Percentiles rank a stretch among this genome's conserved stretches.
These are phyloP conservation scores for Redunca redunca DNA, from an alignment of 2,113 vertebrate genomes.

Conservation along the genomic window DNA sequence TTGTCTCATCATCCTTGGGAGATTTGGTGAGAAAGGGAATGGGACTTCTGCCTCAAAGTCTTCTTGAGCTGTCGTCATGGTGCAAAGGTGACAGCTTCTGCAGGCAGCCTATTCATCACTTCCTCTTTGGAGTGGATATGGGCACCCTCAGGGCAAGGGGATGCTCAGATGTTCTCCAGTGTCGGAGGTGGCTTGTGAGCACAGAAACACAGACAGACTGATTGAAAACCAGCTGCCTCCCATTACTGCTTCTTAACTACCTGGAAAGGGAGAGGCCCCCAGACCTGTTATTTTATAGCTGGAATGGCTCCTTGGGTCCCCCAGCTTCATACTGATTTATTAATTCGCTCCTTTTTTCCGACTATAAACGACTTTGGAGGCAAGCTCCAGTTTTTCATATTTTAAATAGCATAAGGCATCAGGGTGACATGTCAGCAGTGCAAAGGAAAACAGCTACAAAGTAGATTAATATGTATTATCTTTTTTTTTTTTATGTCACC, in stretches of 20 bases:
- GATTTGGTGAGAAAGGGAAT: background rate
- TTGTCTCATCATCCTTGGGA: background rate
- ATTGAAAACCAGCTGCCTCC: background rate
- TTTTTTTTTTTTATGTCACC: background rate
- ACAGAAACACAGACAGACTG: background rate
- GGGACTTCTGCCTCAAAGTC: constrained; percentile 18
- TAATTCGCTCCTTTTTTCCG: background rate
- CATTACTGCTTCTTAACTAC: background rate
- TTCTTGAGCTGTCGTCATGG: background rate
- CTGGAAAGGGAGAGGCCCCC: background rate
- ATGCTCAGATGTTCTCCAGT: constrained; percentile 33
- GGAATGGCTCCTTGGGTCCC: background rate
- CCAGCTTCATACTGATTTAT: background rate
- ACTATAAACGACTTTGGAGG: background rate
- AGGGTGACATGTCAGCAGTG: background rate
- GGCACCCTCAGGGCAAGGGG: background rate
- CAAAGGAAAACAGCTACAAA: background rate
- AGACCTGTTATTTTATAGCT: background rate
- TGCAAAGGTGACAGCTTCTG: constrained; percentile 53
- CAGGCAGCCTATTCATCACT: constrained; percentile 11
- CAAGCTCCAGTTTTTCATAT: constrained; percentile 45
- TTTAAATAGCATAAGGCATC: constrained; percentile 43
- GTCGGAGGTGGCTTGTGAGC: background rate
- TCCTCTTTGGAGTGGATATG: background rate
- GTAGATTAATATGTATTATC: background rate